A percentile compares a stretch with the other conserved stretches of the same genome.
These are phyloP conservation scores for Doryteuthis pealeii DNA, from an alignment of 1,140 invertebrate species.

Conservation along the genomic window DNA sequence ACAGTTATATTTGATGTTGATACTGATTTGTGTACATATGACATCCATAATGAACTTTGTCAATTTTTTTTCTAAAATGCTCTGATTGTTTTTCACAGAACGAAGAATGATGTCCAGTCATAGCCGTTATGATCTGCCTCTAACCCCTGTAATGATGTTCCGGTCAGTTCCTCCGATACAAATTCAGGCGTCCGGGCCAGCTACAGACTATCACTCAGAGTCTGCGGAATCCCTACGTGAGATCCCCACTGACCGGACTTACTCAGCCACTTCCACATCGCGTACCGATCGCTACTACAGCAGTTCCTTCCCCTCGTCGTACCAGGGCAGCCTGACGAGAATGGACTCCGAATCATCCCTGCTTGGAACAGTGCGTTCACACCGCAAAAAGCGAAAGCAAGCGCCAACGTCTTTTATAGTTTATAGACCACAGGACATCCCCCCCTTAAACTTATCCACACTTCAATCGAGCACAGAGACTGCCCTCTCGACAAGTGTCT, in stretches of 20 bases:
- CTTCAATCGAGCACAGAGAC: conserved; percentile 3
- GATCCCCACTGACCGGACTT: conserved; percentile 7
- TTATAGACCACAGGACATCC: conserved; percentile 7
- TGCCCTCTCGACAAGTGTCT: background rate
- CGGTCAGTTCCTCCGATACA: conserved; percentile 3
- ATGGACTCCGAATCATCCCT: background rate
- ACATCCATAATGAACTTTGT: no score
- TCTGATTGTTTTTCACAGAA: background rate
- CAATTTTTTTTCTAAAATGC: background rate
- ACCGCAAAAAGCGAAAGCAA: conserved; percentile 10
- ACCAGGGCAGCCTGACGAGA: background rate
- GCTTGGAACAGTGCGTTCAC: background rate
- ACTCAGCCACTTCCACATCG: background rate
- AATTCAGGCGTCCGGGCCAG: background rate
- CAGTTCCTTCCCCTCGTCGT: conserved; percentile 1
- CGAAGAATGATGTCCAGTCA: background rate
- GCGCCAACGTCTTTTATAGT: conserved; percentile 5
- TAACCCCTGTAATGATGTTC: conserved; percentile 4
- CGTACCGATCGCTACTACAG: background rate
- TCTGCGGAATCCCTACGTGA: conserved; percentile 7
- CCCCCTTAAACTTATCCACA: background rate
- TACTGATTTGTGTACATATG: no score
- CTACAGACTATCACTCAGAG: background rate
- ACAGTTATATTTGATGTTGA: no score
- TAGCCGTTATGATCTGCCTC: background rate